Percentiles rank a stretch among this genome's conserved stretches.
phyloP scores from a whole-genome alignment of 2,797 vertebrate genomes.

The Steatocranus sp. region DNA sequence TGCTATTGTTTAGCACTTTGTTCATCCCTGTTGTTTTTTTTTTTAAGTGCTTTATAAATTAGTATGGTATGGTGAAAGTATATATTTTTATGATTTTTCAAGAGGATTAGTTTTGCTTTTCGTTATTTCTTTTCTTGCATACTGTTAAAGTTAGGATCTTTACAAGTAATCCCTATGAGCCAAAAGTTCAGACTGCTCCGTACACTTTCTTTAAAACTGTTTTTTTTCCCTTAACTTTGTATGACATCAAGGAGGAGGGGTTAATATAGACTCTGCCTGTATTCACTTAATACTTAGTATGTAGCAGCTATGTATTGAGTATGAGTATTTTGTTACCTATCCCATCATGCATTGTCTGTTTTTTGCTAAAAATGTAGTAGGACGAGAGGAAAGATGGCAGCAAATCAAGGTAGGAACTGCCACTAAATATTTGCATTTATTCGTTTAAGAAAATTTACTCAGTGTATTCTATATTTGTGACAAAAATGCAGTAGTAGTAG shows the following conservation, averaged over 20 bases:
- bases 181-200: neutral
- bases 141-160: neutral
- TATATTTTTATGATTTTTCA: neutral
- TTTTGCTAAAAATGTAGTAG: neutral
- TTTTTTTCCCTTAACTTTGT: neutral
- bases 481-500: neutral
- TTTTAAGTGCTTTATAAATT: neutral
- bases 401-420: neutral
- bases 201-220: neutral
- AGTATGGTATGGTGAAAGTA: neutral
- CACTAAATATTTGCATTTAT: neutral
- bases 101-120: neutral
- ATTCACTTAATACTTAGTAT: neutral
- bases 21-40: neutral
- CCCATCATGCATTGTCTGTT: neutral
- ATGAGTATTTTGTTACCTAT: neutral
- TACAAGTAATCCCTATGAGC: neutral
- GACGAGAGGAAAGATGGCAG: accelerated
- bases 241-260: neutral
- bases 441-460: accelerated
- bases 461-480: neutral
- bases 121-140: neutral
- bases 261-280: neutral
- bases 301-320: neutral
- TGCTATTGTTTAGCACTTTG: neutral